A percentile compares a stretch with the other conserved stretches of the same genome.
These are phyloP conservation scores for Oeneis ivallda DNA, from an alignment of 2,888 invertebrate species.

Conservation along the genomic window DNA sequence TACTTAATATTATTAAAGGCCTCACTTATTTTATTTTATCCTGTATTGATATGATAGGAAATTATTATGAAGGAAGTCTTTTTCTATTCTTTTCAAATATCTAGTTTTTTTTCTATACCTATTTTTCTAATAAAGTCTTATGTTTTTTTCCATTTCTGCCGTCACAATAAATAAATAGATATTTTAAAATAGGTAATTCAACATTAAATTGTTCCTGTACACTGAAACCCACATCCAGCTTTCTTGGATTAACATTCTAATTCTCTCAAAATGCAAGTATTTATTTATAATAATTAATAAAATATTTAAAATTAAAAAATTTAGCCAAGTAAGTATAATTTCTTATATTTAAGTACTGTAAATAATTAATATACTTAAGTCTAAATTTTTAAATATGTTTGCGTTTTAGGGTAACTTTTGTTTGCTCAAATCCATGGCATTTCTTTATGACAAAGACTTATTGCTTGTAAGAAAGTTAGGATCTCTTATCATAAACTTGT, in stretches of 20 bases:
- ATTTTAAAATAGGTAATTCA: too few species aligned
- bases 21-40: not conserved
- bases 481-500: conserved; percentile 56
- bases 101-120: not conserved
- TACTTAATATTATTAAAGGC: not conserved
- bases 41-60: conserved; percentile 3
- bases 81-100: not conserved
- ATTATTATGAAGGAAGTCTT: not conserved
- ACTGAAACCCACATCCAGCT: too few species aligned
- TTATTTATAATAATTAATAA: too few species aligned
- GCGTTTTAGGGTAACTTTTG: conserved; percentile 51
- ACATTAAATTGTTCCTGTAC: too few species aligned
- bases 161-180: too few species aligned
- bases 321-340: conserved; percentile 5
- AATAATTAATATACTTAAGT: conserved; percentile 30
- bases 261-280: too few species aligned
- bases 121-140: not conserved
- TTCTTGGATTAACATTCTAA: too few species aligned
- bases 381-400: conserved; percentile 34
- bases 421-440: conserved; percentile 80
- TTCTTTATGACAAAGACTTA: conserved; percentile 68
- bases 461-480: conserved; percentile 54
- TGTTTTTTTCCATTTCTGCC: too few species aligned
- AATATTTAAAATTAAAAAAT: not conserved
- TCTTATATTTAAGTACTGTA: conserved; percentile 12